Base-by-base conservation (phyloP, 35 echinoderm and acorn worm genomes). In the Lytechinus pictus region DNA sequence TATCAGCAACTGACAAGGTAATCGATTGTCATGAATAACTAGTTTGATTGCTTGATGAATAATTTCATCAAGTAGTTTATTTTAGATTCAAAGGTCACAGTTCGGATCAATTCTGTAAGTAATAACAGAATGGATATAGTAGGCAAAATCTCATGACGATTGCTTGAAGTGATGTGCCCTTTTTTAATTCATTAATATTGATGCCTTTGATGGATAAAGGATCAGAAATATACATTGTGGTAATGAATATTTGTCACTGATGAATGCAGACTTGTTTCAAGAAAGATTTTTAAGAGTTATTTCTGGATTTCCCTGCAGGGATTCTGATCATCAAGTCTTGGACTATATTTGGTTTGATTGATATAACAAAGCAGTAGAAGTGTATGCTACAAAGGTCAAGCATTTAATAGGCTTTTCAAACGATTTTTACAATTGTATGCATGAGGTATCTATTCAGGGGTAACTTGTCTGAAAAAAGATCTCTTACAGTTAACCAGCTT, bases 1-100 rank as follows among this genome's bases (percentile, higher is more conserved):
- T 99, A 28, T 97, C 96, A 16, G 97, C 98, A 93, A 95, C 94
- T 27, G 98, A 99, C 89, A 99, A 99, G 98, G 98, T 99, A 90
- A 79, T 79, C 19, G 66, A 79, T n/a, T 5, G 66, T 79, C 66
- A 79, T 79, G 89, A 14, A 91, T 51, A 91, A 8, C 29, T 91
- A 7, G 27, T 10, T 89, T 33, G 87, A 52, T 24, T 52, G 12
- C 3, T 28, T 52, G 13, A 24, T 28, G 10, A 44, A 44, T 44
- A 44, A 44, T 44, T 44, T 44, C 33, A 44, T 44, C 33, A 44
- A 2, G 33, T 44, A 44, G 33, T 6, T 58, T 13, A 9, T 58
- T 58, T 58, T 58, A 58, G 13, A 58, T 2, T 58, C 56, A 9
- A 58, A 58, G 56, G 87, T 89, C 11, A 21, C 16, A 89, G 56